Conservation (phyloP, 2,113 vertebrate species). For the Trichechus manatus region DNA sequence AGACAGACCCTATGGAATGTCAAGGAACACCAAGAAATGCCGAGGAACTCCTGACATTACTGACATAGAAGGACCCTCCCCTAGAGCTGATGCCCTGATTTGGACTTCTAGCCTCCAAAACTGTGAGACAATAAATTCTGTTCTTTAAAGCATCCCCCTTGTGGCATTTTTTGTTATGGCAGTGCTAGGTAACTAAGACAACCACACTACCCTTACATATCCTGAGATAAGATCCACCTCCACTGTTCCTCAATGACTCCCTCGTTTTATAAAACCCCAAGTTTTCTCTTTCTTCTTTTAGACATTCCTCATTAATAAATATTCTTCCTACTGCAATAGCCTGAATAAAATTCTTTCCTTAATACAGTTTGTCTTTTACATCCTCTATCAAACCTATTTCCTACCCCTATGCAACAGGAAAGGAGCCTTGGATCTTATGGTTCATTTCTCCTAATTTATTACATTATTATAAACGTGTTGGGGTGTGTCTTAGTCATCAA, state of each 20-base stretch:
- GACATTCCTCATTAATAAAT: background rate
- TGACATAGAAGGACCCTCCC: too few relatives aligned
- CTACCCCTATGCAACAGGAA: background rate
- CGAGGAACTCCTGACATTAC: too few relatives aligned
- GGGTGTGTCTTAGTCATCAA: too few relatives aligned
- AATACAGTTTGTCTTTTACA: background rate
- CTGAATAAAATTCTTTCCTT: background rate
- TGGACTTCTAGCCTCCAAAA: too few relatives aligned
- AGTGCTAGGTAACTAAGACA: too few relatives aligned
- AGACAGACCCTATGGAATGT: too few relatives aligned
- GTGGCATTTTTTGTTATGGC: too few relatives aligned
- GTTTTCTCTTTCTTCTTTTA: background rate
- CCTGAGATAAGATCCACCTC: background rate
- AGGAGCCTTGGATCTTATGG: background rate
- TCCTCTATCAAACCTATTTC: background rate
- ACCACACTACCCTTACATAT: background rate
- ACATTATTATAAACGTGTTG: background rate
- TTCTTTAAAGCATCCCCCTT: too few relatives aligned
- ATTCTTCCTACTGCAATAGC: background rate
- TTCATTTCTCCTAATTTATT: background rate
- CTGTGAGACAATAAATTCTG: too few relatives aligned
- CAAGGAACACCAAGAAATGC: too few relatives aligned
- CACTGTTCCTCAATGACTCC: background rate
- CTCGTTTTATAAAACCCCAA: background rate
- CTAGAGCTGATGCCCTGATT: too few relatives aligned